phyloP scores from a whole-genome alignment of 2,797 vertebrate genomes.

The Avahi laniger region DNA sequence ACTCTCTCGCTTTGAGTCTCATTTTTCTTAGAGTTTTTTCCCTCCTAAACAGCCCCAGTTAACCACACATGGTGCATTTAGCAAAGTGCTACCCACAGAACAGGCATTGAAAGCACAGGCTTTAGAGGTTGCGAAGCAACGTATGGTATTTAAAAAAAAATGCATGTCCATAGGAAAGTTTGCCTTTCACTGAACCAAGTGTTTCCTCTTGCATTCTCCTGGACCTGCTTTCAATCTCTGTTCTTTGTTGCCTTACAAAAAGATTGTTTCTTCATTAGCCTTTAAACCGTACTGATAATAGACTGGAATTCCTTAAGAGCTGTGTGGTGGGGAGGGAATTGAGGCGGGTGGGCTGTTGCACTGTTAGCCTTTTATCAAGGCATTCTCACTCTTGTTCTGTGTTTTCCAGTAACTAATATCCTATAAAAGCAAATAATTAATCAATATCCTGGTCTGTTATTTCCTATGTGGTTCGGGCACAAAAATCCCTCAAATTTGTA shows the following conservation, averaged over 20 bases:
- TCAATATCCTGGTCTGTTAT: neutral
- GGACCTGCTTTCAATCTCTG: constrained; percentile 62
- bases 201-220: constrained; percentile 62
- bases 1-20: neutral
- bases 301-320: constrained; percentile 61
- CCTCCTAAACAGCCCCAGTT: neutral
- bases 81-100: constrained; percentile 18
- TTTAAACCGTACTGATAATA: constrained; percentile 65
- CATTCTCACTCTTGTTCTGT: neutral
- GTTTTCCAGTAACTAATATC: constrained; percentile 7
- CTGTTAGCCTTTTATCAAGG: neutral
- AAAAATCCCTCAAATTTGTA: constrained; percentile 25
- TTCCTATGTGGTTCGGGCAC: neutral
- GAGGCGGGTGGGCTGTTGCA: neutral
- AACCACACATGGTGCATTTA: constrained; percentile 39
- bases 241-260: constrained; percentile 72
- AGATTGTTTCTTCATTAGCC: constrained; percentile 75
- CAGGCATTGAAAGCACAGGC: constrained; percentile 11
- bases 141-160: neutral
- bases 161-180: constrained; percentile 33
- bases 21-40: neutral
- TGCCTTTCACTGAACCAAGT: constrained; percentile 65
- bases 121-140: constrained; percentile 59
- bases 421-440: neutral
- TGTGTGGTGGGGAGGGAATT: neutral